Percentiles rank a stretch among this genome's conserved stretches.
phyloP scores from a whole-genome alignment of 2,113 vertebrate species.

The Cinclus cinclus region DNA sequence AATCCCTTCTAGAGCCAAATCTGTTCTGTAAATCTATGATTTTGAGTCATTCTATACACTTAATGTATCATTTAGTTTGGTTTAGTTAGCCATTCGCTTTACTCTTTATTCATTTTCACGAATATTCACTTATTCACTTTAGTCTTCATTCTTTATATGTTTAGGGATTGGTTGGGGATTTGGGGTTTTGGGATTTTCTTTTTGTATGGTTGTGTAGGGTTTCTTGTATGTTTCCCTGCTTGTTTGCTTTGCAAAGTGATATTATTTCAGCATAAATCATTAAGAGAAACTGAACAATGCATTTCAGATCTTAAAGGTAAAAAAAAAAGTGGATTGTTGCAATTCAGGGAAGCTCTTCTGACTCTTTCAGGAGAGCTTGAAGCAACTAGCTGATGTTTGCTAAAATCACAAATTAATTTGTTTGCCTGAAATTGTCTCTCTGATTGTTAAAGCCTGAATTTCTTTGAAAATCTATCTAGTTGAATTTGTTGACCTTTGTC shows the following conservation, averaged over 20 bases:
- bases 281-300: neutral
- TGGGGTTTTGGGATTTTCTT: rapidly evolving
- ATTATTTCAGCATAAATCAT: neutral
- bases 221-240: neutral
- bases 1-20: neutral
- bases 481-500: neutral
- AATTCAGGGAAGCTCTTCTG: neutral
- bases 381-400: neutral
- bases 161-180: neutral
- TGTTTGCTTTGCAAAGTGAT: neutral
- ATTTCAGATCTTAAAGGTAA: neutral
- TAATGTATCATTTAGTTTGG: neutral
- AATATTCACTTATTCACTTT: neutral
- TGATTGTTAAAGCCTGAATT: neutral
- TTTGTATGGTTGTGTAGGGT: rapidly evolving
- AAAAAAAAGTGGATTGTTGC: neutral
- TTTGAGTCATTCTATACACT: neutral
- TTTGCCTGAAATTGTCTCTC: neutral
- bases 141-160: neutral
- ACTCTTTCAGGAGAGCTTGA: neutral
- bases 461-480: neutral
- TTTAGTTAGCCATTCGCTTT: neutral
- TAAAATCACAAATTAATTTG: neutral
- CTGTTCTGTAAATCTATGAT: neutral
- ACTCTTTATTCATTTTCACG: neutral